Evolutionary conservation across 2,888 invertebrate genomes (phyloP).

Genomic region (Nesidiocoris tenuis): DNA sequence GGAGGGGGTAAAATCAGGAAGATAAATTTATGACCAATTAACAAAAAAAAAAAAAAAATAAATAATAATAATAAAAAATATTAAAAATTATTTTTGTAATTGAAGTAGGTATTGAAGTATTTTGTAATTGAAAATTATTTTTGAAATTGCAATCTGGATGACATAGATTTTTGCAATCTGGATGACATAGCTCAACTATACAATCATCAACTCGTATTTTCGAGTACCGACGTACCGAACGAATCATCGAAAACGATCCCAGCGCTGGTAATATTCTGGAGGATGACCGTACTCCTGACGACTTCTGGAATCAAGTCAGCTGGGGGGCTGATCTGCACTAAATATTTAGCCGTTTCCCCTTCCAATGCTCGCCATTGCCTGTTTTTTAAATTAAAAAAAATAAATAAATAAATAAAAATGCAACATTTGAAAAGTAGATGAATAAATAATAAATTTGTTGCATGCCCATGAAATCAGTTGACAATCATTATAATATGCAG

Average conservation of each 20-base stretch:
- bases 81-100: neutral
- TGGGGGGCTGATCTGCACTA: conserved; percentile 82
- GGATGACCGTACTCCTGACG: conserved; percentile 74
- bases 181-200: too few relatives aligned
- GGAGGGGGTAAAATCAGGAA: too few relatives aligned
- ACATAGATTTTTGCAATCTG: too few relatives aligned
- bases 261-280: conserved; percentile 86
- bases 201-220: too few relatives aligned
- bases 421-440: neutral
- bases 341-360: conserved; percentile 68
- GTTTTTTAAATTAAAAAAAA: conserved; percentile 24
- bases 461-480: too few relatives aligned
- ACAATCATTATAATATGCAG: too few relatives aligned
- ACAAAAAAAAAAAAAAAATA: neutral
- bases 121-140: neutral
- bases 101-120: neutral
- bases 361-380: conserved; percentile 77
- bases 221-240: conserved; percentile 64
- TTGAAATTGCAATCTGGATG: too few relatives aligned
- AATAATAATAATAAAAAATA: neutral
- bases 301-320: conserved; percentile 81
- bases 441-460: neutral
- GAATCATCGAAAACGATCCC: conserved; percentile 87
- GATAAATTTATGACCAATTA: neutral
- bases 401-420: neutral